Evolutionary conservation across 1,140 invertebrate species (phyloP).

Genomic region (Plodia interpunctella): DNA sequence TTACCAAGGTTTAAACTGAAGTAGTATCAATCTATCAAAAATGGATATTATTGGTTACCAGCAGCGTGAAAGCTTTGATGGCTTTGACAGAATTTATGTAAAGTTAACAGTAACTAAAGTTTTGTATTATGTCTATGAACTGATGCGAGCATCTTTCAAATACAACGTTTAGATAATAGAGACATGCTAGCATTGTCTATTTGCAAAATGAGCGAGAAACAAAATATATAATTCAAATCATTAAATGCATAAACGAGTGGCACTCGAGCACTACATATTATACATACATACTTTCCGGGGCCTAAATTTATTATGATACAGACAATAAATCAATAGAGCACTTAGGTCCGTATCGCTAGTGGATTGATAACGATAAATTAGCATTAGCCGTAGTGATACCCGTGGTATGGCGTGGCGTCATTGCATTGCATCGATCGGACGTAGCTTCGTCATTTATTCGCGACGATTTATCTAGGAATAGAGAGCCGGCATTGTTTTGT

Average conservation of each 20-base stretch:
- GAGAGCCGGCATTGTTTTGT: constrained; percentile 42
- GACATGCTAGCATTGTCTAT: too few relatives aligned
- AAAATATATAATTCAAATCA: too few relatives aligned
- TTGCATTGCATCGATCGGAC: constrained; percentile 36
- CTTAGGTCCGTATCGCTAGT: constrained; percentile 18
- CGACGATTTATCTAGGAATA: constrained; percentile 31
- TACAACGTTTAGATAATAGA: too few relatives aligned
- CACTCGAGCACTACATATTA: too few relatives aligned
- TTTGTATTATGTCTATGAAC: neutral
- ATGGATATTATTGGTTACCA: neutral
- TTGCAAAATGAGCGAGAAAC: too few relatives aligned
- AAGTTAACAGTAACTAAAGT: neutral
- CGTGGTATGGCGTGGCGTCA: constrained; percentile 41
- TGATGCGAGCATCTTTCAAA: too few relatives aligned
- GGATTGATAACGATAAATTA: constrained; percentile 37
- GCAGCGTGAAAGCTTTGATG: neutral
- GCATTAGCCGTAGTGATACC: constrained; percentile 26
- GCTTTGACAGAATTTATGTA: too few relatives aligned
- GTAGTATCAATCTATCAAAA: neutral
- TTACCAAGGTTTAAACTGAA: neutral
- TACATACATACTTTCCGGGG: neutral
- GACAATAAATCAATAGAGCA: constrained; percentile 30
- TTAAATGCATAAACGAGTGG: constrained; percentile 9
- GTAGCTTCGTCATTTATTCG: constrained; percentile 27
- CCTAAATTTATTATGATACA: constrained; percentile 15